These are phyloP conservation scores for Noctuana brunneofusca DNA, from an alignment of 2,888 invertebrate genomes.

Conservation along the genomic window DNA sequence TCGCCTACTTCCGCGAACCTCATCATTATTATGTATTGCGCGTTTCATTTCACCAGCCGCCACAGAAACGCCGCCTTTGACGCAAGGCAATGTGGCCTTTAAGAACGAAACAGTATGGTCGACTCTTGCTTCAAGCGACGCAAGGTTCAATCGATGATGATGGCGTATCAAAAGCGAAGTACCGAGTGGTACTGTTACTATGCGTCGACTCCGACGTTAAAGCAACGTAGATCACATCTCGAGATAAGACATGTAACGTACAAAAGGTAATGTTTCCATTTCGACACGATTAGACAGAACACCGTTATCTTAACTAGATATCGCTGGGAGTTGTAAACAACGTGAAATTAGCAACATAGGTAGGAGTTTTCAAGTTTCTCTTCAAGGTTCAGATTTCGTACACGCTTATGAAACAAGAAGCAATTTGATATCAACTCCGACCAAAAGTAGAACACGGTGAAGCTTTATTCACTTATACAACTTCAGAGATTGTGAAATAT, in stretches of 20 bases:
- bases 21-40: conserved; percentile 59
- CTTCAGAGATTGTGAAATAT: background rate
- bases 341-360: conserved; percentile 13
- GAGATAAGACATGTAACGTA: conserved; percentile 41
- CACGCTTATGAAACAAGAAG: conserved; percentile 4
- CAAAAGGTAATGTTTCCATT: conserved; percentile 34
- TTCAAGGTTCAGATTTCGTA: conserved; percentile 1
- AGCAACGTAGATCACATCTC: conserved; percentile 37
- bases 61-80: conserved; percentile 43
- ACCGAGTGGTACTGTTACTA: conserved; percentile 37
- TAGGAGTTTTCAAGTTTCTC: conserved; percentile 8
- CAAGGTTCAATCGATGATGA: background rate
- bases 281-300: conserved; percentile 26
- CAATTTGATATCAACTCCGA: conserved; percentile 10
- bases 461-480: conserved; percentile 14
- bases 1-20: conserved; percentile 65
- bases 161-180: conserved; percentile 2
- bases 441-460: conserved; percentile 6
- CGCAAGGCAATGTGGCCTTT: conserved; percentile 30
- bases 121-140: conserved; percentile 1
- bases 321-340: conserved; percentile 16
- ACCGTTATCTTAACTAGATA: conserved; percentile 34
- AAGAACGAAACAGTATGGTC: conserved; percentile 8
- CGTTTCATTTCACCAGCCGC: conserved; percentile 49
- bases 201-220: conserved; percentile 33